A percentile compares a stretch with the other conserved stretches of the same genome.
Conservation (phyloP, 1,140 invertebrate genomes). For the Drosophila arawakana region DNA sequence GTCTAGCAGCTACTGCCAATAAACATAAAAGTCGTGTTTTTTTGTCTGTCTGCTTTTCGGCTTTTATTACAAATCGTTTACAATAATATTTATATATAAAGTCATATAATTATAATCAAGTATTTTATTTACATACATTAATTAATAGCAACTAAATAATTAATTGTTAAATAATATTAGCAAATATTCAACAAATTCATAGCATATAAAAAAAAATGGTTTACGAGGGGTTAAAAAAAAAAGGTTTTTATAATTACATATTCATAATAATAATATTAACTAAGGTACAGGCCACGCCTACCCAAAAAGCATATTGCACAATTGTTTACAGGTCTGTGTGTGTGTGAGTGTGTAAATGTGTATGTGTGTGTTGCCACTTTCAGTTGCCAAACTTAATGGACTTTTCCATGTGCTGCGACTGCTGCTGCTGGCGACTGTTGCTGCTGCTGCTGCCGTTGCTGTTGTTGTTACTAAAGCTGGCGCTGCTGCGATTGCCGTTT, state of each 20-base stretch:
- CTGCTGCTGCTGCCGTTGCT: constrained; percentile 21
- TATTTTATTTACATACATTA: constrained; percentile 59
- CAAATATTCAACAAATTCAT: constrained; percentile 51
- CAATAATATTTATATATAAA: constrained; percentile 27
- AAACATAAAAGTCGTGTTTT: constrained; percentile 9
- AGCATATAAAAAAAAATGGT: constrained; percentile 16
- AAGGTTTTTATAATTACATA: constrained; percentile 13
- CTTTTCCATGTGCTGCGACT: constrained; percentile 62
- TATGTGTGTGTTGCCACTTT: constrained; percentile 3
- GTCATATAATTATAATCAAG: constrained; percentile 19
- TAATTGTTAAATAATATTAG: constrained; percentile 53
- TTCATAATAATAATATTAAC: constrained; percentile 18
- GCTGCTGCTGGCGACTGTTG: constrained; percentile 13
- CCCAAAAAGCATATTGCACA: constrained; percentile 63
- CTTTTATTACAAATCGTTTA: constrained; percentile 45
- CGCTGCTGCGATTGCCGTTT: constrained; percentile 70
- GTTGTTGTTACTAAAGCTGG: constrained; percentile 56
- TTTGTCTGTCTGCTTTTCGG: constrained; percentile 35
- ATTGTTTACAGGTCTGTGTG: constrained; percentile 8
- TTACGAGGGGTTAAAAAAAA: constrained; percentile 25
- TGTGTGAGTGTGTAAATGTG: neutral
- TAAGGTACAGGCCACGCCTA: constrained; percentile 1
- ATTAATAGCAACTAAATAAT: constrained; percentile 55
- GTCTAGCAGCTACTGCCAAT: too few species aligned
- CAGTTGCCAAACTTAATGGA: constrained; percentile 80